Evolutionary conservation across 37 sponge, comb jelly and placozoan species (phyloP), one percentile per base, ranked within the genome.

Genomic region (Geodia barretti): DNA sequence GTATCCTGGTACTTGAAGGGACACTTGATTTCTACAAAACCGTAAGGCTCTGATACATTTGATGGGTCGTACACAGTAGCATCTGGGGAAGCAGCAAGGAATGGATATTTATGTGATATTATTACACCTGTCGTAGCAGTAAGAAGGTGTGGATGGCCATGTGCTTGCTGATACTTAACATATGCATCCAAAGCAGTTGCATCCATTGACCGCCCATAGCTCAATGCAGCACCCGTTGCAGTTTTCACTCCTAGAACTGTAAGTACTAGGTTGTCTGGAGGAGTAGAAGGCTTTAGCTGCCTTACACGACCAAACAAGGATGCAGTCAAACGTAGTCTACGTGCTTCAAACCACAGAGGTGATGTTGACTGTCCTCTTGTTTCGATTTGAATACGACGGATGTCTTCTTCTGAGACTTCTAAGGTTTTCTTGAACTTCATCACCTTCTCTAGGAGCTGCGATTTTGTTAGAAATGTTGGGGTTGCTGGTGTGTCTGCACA

Each of bases 21-120:
- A 47, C 81, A 70, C 58, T 80, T 80, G 62, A 80, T 80, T 39
- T 80, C 71, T 5, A 32, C 54, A 39, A 71, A 37, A 33, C 72
- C 72, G 23, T 33, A 71, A 33, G 72, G 72, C 33, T 71, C 72
- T 32, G 38, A 71, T n/a, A n/a, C n/a, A 38, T 8, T 39, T 7
- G 8, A 5, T 71, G 72, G 40, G 9, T 32, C 40, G n/a, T 26
- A 47, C 11, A 47, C 54, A 47, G 7, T 47, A 14, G 54, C 54
- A 47, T 65, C 67, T 21, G 67, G 67, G 8, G 67, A 65, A 8
- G 31, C 67, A 30, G 31, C 67, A 7, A 65, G 67, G 19, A 65
- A 65, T 5, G 67, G 72, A 23, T 70, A 21, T 39, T 5, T 36
- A 30, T 33, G 72, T 39, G 39, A 65, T 30, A 65, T 17, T 8